These are phyloP conservation scores for Tretioscincus oriximinensis DNA, from an alignment of 2,113 vertebrate species.

Conservation along the genomic window DNA sequence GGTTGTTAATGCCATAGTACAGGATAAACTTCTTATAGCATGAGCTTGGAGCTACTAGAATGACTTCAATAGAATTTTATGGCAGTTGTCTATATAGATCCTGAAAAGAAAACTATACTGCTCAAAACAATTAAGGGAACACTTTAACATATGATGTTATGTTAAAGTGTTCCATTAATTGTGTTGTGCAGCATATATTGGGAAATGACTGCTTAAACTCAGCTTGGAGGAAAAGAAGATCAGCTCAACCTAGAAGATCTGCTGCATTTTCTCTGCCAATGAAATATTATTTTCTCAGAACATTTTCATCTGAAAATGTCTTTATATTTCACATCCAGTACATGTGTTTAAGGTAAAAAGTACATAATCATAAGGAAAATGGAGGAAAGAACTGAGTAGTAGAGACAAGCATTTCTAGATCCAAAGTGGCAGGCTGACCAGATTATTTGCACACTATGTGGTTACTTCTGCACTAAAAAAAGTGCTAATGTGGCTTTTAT, in stretches of 20 bases:
- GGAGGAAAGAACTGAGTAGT: background rate
- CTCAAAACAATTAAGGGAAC: no score
- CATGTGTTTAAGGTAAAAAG: background rate
- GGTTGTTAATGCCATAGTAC: background rate
- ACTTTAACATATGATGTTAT: no score
- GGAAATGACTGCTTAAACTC: background rate
- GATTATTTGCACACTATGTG: no score
- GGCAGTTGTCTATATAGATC: background rate
- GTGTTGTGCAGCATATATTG: no score
- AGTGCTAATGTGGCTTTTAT: no score
- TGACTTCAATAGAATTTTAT: background rate
- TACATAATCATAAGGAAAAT: background rate
- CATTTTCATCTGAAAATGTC: background rate
- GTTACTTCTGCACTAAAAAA: no score
- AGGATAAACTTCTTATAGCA: background rate
- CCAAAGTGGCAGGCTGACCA: background rate
- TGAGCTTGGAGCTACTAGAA: background rate
- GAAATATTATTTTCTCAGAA: background rate
- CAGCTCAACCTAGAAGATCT: background rate
- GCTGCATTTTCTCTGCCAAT: background rate
- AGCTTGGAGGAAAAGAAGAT: background rate
- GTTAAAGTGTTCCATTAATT: no score
- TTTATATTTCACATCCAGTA: background rate
- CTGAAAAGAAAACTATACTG: background rate
- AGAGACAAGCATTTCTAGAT: background rate